Evolutionary conservation across 37 sponge, comb jelly and placozoan species (phyloP), one percentile per base, ranked within the genome.

Genomic region (Diacarnus erythraeanus): DNA sequence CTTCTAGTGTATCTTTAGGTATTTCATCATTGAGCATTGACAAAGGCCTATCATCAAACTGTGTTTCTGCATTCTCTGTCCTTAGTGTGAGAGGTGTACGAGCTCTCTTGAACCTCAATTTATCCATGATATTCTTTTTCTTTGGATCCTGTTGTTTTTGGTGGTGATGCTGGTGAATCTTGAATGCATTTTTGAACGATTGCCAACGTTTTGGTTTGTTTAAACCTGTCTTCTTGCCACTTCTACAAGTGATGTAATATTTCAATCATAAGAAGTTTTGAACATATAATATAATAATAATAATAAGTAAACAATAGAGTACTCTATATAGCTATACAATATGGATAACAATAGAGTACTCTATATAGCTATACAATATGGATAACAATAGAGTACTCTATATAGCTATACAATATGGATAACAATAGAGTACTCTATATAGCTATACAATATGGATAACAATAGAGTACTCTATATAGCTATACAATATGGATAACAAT

Each of bases 201-300:
- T 82, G 44, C 82, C 82, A 82, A 30, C 72, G 59, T 63, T 82
- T 82, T 27, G 63, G 77, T 20, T 76, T 76, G 2, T 22, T 30
- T 8, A 5, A 1, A 15, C 26, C 56, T 1, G 18, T 47, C 36
- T 76, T 76, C 5, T 17, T 25, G 33, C 10, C 80, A 44, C 35
- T 23, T 38, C 76, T 75, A 51, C 38, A 10, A 73, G 26, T 25
- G 26, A 43, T 42, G 25, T 8, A 47, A 20, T 9, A 12, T 17
- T 20, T 47, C 56, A 40, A 9, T 29, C 37, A 69, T 69, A 27
- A 69, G n/a, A 9, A 64, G n/a, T 64, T 64, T 64, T 27, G 15
- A 27, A 10, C 15, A 9, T 27, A 9, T 27, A 64, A 69, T 17
- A 35, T 35, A 35, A 10, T 69, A 69, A 12, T 8, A 63, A 9